Evolutionary conservation across 2,113 vertebrate species (phyloP).

Genomic region (Leptodactylus fuscus): DNA sequence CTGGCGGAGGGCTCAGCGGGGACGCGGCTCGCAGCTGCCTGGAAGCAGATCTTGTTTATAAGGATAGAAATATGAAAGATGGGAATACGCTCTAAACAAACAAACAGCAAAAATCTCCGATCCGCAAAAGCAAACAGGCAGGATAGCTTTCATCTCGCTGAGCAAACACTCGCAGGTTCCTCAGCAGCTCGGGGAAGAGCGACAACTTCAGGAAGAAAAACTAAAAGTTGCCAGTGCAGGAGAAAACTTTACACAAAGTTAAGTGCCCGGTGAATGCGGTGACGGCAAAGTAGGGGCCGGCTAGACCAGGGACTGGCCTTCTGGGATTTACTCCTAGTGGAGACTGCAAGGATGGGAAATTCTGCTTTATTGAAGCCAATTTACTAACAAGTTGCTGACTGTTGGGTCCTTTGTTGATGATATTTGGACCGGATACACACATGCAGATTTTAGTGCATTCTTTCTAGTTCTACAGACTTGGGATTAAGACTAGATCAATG

Average conservation of each 20-base stretch:
- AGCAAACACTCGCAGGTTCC: constrained; percentile 70
- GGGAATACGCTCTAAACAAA: constrained; percentile 72
- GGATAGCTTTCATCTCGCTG: constrained; percentile 73
- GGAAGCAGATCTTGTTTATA: constrained; percentile 71
- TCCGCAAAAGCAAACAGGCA: constrained; percentile 68
- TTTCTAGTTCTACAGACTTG: too few species aligned
- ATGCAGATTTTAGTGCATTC: too few species aligned
- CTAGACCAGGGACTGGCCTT: too few species aligned
- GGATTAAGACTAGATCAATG: too few species aligned
- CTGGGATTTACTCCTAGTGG: too few species aligned
- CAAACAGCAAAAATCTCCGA: constrained; percentile 70
- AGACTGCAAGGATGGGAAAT: too few species aligned
- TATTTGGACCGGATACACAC: too few species aligned
- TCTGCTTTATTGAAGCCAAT: too few species aligned
- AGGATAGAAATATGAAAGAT: constrained; percentile 74
- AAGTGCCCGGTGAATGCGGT: neutral
- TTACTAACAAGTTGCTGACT: too few species aligned
- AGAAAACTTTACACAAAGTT: neutral
- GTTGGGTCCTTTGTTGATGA: too few species aligned
- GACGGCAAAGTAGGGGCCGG: too few species aligned
- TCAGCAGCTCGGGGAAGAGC: constrained; percentile 32
- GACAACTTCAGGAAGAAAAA: neutral
- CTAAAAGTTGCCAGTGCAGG: neutral
- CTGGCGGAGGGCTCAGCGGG: constrained; percentile 67
- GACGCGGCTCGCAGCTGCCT: constrained; percentile 70